phyloP scores from a whole-genome alignment of 2,888 invertebrate genomes.

The Erebia ligea region DNA sequence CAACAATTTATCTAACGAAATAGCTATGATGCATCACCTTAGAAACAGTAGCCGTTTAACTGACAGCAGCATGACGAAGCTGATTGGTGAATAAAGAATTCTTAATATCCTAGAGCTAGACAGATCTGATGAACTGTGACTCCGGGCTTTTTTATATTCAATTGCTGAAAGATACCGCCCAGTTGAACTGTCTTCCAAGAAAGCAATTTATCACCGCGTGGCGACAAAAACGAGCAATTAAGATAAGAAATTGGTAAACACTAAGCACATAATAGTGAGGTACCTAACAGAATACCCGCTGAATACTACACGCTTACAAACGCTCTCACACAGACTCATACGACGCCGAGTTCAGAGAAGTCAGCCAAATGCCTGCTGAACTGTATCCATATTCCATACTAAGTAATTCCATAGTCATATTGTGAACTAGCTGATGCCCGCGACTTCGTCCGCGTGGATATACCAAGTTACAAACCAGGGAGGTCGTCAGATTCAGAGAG shows the following conservation, averaged over 20 bases:
- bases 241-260: conserved; percentile 11
- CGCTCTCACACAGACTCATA: too few relatives aligned
- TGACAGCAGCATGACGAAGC: conserved; percentile 23
- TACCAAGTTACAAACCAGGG: too few relatives aligned
- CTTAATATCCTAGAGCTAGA: too few relatives aligned
- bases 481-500: too few relatives aligned
- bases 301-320: too few relatives aligned
- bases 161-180: conserved; percentile 9
- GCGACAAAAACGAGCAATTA: conserved; percentile 9
- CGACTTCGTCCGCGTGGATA: too few relatives aligned
- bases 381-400: too few relatives aligned
- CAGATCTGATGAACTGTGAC: conserved; percentile 22
- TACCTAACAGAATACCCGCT: too few relatives aligned
- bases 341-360: too few relatives aligned
- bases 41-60: conserved; percentile 18
- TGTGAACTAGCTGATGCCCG: too few relatives aligned
- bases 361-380: too few relatives aligned
- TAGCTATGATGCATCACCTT: not conserved
- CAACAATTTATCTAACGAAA: not conserved
- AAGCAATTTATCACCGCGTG: conserved; percentile 1
- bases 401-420: too few relatives aligned
- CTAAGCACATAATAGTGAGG: not conserved
- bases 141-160: conserved; percentile 18
- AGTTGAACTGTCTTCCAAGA: conserved; percentile 11
- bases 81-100: conserved; percentile 25